Evolutionary conservation across 1,140 invertebrate genomes (phyloP).

Genomic region (Macrobrachium nipponense): DNA sequence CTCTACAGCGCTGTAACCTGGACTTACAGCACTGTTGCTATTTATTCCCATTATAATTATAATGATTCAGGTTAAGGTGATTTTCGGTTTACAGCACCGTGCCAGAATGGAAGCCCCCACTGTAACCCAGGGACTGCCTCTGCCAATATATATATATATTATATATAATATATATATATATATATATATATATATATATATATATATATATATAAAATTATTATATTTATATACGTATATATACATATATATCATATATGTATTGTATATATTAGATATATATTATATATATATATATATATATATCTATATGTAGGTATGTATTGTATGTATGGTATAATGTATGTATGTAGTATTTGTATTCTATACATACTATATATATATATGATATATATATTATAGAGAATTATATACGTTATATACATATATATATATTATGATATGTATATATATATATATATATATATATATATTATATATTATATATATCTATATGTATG

Average conservation of each 20-base stretch:
- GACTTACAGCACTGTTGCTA: too few relatives aligned
- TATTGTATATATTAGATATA: conserved; percentile 20
- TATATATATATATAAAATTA: not conserved
- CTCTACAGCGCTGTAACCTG: too few relatives aligned
- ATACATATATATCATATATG: conserved; percentile 1
- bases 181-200: conserved; percentile 7
- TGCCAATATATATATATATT: too few relatives aligned
- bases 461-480: too few relatives aligned
- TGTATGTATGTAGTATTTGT: not conserved
- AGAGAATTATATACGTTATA: too few relatives aligned
- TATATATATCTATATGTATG: too few relatives aligned
- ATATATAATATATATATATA: too few relatives aligned
- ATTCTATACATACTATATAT: conserved; percentile 1
- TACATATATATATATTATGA: conserved; percentile 20
- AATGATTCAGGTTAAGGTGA: too few relatives aligned
- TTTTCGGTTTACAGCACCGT: too few relatives aligned
- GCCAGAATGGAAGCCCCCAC: too few relatives aligned
- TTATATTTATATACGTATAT: not conserved
- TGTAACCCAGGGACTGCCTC: too few relatives aligned
- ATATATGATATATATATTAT: conserved; percentile 11
- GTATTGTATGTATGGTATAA: conserved; percentile 6
- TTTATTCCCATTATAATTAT: too few relatives aligned
- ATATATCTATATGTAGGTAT: conserved; percentile 6
- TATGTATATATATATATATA: conserved; percentile 12
- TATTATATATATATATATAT: conserved; percentile 17